phyloP scores from a whole-genome alignment of 2,797 vertebrate species.

The Coendou prehensilis region DNA sequence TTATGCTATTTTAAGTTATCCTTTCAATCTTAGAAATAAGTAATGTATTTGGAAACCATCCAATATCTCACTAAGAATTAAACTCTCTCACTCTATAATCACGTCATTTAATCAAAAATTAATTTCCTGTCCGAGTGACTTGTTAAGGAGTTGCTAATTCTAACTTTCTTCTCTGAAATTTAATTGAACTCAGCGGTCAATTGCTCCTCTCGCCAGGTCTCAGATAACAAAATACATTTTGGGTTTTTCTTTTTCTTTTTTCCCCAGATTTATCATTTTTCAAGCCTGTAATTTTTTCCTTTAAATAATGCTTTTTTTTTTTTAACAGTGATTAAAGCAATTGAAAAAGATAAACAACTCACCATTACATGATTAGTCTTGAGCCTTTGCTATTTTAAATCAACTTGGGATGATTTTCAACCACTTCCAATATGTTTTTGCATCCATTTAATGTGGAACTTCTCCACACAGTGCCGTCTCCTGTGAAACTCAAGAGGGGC shows the following conservation, averaged over 20 bases:
- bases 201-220: conserved; percentile 66
- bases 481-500: not conserved
- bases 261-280: conserved; percentile 59
- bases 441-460: not conserved
- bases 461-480: not conserved
- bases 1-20: conserved; percentile 49
- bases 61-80: conserved; percentile 72
- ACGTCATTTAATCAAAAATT: conserved; percentile 82
- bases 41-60: conserved; percentile 67
- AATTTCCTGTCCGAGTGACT: conserved; percentile 78
- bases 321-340: conserved; percentile 53
- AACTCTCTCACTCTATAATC: conserved; percentile 71
- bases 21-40: conserved; percentile 71
- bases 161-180: conserved; percentile 78
- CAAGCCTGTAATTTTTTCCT: conserved; percentile 43
- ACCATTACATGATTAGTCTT: conserved; percentile 56
- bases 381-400: conserved; percentile 64
- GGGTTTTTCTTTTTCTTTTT: not conserved
- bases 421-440: conserved; percentile 41
- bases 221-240: conserved; percentile 71
- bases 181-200: conserved; percentile 81
- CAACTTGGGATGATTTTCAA: conserved; percentile 32
- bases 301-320: conserved; percentile 60
- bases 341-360: conserved; percentile 65
- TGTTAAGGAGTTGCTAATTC: conserved; percentile 79